These are phyloP conservation scores for Dioctria linearis DNA, from an alignment of 2,888 invertebrate genomes.

Conservation along the genomic window DNA sequence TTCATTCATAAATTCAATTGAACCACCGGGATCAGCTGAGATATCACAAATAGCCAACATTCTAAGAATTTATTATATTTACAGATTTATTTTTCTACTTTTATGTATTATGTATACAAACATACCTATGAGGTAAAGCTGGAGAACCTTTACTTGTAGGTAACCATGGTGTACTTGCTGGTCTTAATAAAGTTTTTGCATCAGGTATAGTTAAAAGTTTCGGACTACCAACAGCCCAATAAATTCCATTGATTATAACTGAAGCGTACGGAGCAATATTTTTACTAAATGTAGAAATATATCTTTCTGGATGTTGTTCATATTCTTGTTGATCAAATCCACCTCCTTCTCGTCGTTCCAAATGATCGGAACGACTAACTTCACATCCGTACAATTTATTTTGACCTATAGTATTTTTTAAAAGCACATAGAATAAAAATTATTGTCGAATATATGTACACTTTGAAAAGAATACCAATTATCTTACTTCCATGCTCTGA, in stretches of 20 bases:
- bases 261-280: constrained; percentile 98
- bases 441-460: constrained; percentile 7
- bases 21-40: constrained; percentile 98
- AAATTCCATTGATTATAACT: constrained; percentile 97
- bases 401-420: constrained; percentile 77
- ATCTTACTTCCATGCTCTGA: constrained; percentile 93
- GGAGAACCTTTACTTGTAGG: constrained; percentile 91
- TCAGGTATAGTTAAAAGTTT: constrained; percentile 97
- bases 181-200: constrained; percentile 92
- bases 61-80: constrained; percentile 67
- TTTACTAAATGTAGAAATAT: constrained; percentile 95
- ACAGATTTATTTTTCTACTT: not conserved
- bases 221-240: constrained; percentile 98
- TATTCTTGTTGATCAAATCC: constrained; percentile 92
- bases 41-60: constrained; percentile 98
- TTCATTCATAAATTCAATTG: constrained; percentile 99
- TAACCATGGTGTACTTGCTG: constrained; percentile 93
- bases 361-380: constrained; percentile 93
- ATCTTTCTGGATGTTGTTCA: constrained; percentile 92
- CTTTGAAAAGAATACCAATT: not conserved
- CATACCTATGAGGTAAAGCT: constrained; percentile 82
- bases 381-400: constrained; percentile 98
- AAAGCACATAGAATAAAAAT: not conserved
- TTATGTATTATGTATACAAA: not conserved
- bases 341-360: constrained; percentile 93